Base-by-base conservation (phyloP, 2,797 vertebrate species). In the Glossophaga mutica region DNA sequence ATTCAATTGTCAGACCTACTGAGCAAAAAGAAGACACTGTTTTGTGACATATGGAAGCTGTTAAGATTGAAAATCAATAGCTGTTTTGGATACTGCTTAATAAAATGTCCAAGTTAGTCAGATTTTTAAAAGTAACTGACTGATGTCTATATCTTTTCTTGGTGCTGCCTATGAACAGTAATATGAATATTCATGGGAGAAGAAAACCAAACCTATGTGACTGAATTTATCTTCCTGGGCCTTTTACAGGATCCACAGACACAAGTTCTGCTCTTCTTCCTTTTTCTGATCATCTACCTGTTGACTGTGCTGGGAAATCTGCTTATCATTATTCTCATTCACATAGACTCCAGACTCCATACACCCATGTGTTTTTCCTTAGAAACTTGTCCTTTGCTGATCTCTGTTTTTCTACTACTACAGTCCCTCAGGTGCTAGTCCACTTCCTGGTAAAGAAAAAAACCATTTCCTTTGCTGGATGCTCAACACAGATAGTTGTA, bases 281-380 rank as follows among this genome's bases (percentile, higher is more conserved):
- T 98, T 9, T 97, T 98, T n/a, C 93, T 98, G 21, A 22, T 87
- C 78, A 91, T 97, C 87, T 98, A 98, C 37, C 9, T 97, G 88
- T 62, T 97, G 22, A 98, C 97, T 0, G 32, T 97, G 21, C 50
- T 97, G 79, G 96, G 94, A 67, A 98, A 98, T 65, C 84, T 98
- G 86, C 87, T 98, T 6, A 97, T 98, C 83, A 78, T 97, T 4
- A 5, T 96, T n/a, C 92, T 98, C 32, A 96, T 95, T 88, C 96
- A 94, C 42, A 24, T 11, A 14, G 96, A 98, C 77, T 48, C 94
- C 48, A 96, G 67, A 16, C 97, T 98, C 26, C 97, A 98, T 48
- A 98, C 95, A 22, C 97, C 96, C 37, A 97, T 98, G 97, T 98
- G 97, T 98, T 97, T 88, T 97, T 97, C 85, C 96, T 97, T 9